phyloP scores from a whole-genome alignment of 1,140 invertebrate species.

The Bombus ignitus region DNA sequence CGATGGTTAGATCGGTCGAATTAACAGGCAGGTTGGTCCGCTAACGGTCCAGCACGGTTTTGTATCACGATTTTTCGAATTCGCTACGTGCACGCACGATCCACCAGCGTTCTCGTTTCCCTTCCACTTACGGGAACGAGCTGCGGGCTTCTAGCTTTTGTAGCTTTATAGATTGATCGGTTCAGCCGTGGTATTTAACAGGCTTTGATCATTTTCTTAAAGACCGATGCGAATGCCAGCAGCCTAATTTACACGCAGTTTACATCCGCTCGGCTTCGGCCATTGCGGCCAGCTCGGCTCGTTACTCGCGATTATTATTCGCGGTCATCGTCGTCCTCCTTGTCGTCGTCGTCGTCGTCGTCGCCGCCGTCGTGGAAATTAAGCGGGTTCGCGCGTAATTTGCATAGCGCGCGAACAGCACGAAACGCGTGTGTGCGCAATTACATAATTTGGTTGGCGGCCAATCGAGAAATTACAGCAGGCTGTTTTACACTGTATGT shows the following conservation, averaged over 20 bases:
- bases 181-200: not conserved
- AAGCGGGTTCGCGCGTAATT: conserved; percentile 20
- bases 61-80: not conserved
- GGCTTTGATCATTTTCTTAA: not conserved
- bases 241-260: not conserved
- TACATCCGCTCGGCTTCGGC: not conserved
- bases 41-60: not conserved
- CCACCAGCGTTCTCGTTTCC: not conserved
- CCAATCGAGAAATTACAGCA: conserved; percentile 12
- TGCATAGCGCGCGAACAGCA: not conserved
- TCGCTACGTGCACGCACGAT: not conserved
- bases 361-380: not conserved
- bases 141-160: not conserved
- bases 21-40: not conserved
- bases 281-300: not conserved
- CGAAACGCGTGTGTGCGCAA: not conserved
- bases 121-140: not conserved
- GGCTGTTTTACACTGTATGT: not conserved
- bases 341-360: not conserved
- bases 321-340: not conserved
- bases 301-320: no score
- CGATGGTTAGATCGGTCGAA: not conserved
- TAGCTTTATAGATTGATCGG: not conserved
- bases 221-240: not conserved
- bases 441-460: conserved; percentile 25